Evolutionary conservation across 2,797 vertebrate species (phyloP), one percentile per base, ranked within the genome.

Genomic region (Pyrocephalus nanus): DNA sequence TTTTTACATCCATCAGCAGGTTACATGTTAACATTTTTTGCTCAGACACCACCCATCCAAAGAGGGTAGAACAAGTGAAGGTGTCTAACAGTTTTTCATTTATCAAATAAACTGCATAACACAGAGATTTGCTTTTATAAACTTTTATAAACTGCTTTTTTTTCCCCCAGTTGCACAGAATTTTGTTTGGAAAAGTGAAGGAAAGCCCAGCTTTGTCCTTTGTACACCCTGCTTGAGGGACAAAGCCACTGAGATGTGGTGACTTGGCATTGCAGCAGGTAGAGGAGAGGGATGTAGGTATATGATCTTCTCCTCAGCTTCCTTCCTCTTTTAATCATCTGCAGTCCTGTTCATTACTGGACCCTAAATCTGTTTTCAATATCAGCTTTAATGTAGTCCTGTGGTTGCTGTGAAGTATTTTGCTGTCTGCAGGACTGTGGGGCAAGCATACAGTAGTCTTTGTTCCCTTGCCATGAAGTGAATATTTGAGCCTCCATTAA

Each of bases 351-450:
- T 40, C 27, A 54, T 34, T 34, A 72, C 47, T 32, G 62, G 45
- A 47, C 36, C 60, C 61, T 62, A 29, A 64, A 86, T 93, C 92
- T 88, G 72, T 3, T 91, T 87, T 86, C 88, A 90, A 34, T 85
- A 55, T 53, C 60, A 51, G 36, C 36, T 69, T 38, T 83, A 51
- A 50, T 74, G 40, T 30, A 77, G 78, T 45, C 5, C 0, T 93
- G 87, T 32, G 82, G 69, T 92, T 95, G 47, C 92, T 94, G 78
- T 86, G 80, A 89, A 91, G 77, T 75, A 14, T 83, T 88, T n/a
- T 69, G 75, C 43, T 93, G 92, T 86, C 92, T 92, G 42, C 47
- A 78, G 81, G 47, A 50, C 51, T 58, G n/a, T 72, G 42, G 60
- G 79, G 64, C 75, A 86, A 83, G 76, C 38, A 32, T 58, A 3